phyloP scores from a whole-genome alignment of 2,797 vertebrate species.

The Sus cebifrons region DNA sequence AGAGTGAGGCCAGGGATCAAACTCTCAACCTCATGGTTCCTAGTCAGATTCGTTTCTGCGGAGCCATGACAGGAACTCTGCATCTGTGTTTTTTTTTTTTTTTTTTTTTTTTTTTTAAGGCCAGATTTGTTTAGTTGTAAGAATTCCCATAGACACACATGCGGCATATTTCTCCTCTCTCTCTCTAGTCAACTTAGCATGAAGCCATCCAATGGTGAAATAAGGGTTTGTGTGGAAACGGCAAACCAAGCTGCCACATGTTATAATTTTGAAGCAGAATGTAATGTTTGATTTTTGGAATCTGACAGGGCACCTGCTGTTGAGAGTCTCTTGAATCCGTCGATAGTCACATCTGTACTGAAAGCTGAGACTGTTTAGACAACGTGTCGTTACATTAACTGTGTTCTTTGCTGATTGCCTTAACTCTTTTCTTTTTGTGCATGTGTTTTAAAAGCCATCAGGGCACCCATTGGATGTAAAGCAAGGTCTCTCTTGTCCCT shows the following conservation, averaged over 20 bases:
- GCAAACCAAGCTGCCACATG: background rate
- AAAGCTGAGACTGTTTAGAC: conserved; percentile 44
- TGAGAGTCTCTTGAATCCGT: background rate
- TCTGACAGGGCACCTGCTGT: background rate
- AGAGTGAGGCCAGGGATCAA: too few relatives aligned
- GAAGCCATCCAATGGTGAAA: conserved; percentile 17
- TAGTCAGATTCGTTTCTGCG: too few relatives aligned
- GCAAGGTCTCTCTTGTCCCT: conserved; percentile 79
- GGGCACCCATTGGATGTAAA: conserved; percentile 70
- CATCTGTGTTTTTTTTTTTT: too few relatives aligned
- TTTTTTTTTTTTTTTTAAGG: background rate
- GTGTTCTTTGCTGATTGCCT: background rate
- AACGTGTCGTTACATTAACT: background rate
- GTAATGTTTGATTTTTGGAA: conserved; percentile 69
- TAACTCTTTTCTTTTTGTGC: conserved; percentile 64
- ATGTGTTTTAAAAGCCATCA: conserved; percentile 45
- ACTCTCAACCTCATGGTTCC: too few relatives aligned
- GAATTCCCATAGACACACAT: background rate
- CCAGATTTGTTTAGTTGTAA: conserved; percentile 19
- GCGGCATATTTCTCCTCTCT: background rate
- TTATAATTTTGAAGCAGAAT: conserved; percentile 61
- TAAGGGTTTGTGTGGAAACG: background rate
- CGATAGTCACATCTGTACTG: background rate
- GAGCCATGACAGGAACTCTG: too few relatives aligned
- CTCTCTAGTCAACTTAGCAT: background rate